phyloP scores from a whole-genome alignment of 2,797 vertebrate species.

The Hoplostethus atlanticus region DNA sequence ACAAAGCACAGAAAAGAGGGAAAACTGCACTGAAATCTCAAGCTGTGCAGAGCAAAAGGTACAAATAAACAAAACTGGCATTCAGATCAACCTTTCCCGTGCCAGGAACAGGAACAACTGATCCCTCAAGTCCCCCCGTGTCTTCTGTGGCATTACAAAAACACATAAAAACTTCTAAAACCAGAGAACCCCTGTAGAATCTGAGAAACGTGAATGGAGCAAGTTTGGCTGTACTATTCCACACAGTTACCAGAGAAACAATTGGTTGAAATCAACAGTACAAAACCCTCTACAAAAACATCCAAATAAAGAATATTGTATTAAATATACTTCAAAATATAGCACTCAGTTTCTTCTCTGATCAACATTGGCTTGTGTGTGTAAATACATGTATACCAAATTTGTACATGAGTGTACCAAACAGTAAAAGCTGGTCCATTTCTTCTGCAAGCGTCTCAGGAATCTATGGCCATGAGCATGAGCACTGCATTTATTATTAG shows the following conservation, averaged over 20 bases:
- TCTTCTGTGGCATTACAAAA: conserved; percentile 63
- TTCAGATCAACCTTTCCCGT: conserved; percentile 34
- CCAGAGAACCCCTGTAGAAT: conserved; percentile 46
- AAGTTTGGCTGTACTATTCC: conserved; percentile 49
- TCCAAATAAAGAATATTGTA: conserved; percentile 56
- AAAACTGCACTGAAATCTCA: conserved; percentile 52
- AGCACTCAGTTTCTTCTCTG: conserved; percentile 30
- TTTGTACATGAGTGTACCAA: conserved; percentile 12
- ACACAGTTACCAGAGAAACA: conserved; percentile 38
- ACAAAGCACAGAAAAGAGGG: conserved; percentile 51
- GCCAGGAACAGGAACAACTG: conserved; percentile 32
- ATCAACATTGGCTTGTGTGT: conserved; percentile 50
- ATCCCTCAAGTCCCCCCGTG: conserved; percentile 34
- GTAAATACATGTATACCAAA: conserved; percentile 35
- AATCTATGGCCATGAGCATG: conserved; percentile 25
- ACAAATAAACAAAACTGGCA: conserved; percentile 54
- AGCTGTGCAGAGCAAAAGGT: conserved; percentile 50
- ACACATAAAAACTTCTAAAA: conserved; percentile 46
- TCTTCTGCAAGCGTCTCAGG: conserved; percentile 28
- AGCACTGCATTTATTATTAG: conserved; percentile 49
- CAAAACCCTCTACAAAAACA: conserved; percentile 56
- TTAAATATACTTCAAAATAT: conserved; percentile 67
- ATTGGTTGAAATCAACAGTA: conserved; percentile 51
- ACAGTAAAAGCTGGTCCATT: conserved; percentile 39
- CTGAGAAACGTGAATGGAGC: conserved; percentile 43